Conservation (phyloP, 2,888 invertebrate genomes). For the Phania funesta region DNA sequence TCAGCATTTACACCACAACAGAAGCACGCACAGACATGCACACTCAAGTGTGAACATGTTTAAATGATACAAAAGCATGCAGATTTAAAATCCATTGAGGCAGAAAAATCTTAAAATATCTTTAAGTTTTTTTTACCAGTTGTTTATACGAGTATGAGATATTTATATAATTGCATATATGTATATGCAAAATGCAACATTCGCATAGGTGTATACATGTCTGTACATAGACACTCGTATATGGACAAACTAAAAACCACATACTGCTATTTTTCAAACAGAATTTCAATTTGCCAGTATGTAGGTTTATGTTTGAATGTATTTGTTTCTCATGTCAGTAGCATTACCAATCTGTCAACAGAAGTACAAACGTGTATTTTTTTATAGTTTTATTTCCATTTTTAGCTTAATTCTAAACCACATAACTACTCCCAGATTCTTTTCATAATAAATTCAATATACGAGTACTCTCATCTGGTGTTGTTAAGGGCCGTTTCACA, state of each 20-base stretch:
- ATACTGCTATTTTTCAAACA: neutral
- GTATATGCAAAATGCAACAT: neutral
- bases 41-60: constrained; percentile 13
- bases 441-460: constrained; percentile 20
- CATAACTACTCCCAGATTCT: constrained; percentile 5
- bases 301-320: neutral
- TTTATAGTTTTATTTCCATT: neutral
- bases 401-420: neutral
- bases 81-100: constrained; percentile 29
- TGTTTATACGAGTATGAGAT: neutral
- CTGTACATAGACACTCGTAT: neutral
- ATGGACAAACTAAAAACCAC: neutral
- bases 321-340: constrained; percentile 22
- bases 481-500: no score
- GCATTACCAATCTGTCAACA: constrained; percentile 63
- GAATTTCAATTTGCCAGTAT: constrained; percentile 22
- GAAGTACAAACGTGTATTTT: constrained; percentile 34
- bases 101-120: constrained; percentile 19
- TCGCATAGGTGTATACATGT: neutral
- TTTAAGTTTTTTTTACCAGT: neutral
- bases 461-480: neutral
- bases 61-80: constrained; percentile 13
- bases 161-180: neutral
- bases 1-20: constrained; percentile 19
- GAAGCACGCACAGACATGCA: constrained; percentile 27